Conservation (phyloP, 2,797 vertebrate species). For the Diplodus sargus region DNA sequence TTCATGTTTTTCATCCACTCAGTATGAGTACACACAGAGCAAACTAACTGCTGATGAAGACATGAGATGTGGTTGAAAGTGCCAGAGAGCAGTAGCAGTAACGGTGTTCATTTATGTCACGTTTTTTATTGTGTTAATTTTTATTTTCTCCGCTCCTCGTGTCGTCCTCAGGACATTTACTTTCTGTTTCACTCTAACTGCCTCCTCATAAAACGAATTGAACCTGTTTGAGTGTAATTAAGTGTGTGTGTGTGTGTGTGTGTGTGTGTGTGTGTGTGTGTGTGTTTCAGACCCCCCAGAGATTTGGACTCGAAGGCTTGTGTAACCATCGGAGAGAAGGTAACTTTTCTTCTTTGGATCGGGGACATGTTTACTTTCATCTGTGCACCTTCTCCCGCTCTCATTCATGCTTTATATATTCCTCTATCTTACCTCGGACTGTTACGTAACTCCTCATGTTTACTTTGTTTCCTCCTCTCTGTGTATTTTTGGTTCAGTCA, state of each 20-base stretch:
- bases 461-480: neutral
- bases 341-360: conserved; percentile 37
- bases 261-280: conserved; percentile 11
- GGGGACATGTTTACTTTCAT: neutral
- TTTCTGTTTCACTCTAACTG: neutral
- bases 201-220: neutral
- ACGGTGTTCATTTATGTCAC: neutral
- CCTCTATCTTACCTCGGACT: neutral
- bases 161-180: neutral
- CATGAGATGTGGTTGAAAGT: neutral
- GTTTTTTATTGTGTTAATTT: neutral
- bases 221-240: neutral
- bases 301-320: conserved; percentile 97
- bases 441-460: conserved; percentile 28
- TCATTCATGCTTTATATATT: conserved; percentile 4
- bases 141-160: too few relatives aligned
- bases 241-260: neutral
- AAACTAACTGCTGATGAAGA: neutral
- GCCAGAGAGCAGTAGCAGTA: neutral
- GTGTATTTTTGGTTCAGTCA: conserved; percentile 21
- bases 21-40: neutral
- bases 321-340: conserved; percentile 96
- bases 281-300: conserved; percentile 90
- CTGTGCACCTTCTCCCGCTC: conserved; percentile 1
- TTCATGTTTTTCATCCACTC: neutral